phyloP scores from a whole-genome alignment of 2,113 vertebrate species.

The Hippocampus barbouri region DNA sequence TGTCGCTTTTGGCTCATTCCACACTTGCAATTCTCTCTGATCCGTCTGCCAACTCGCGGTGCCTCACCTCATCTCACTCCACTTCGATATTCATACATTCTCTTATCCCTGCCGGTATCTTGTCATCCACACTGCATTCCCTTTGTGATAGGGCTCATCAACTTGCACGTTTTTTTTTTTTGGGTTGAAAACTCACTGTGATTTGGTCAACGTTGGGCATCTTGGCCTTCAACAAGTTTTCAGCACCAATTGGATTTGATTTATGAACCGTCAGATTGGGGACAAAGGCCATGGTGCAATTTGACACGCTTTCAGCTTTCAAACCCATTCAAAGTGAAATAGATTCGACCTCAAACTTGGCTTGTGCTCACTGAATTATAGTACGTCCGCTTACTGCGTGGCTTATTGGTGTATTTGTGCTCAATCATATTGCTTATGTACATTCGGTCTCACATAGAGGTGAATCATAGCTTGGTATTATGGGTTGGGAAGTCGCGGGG shows the following conservation, averaged over 20 bases:
- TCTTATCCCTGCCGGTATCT: constrained; percentile 36
- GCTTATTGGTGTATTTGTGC: constrained; percentile 29
- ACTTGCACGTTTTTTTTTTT: constrained; percentile 9
- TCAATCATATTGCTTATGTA: constrained; percentile 20
- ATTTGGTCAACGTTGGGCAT: constrained; percentile 19
- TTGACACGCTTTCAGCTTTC: constrained; percentile 27
- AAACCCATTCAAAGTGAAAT: constrained; percentile 40
- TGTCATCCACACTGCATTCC: constrained; percentile 34
- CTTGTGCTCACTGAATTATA: constrained; percentile 34
- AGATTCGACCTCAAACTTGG: constrained; percentile 29
- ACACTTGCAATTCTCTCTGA: constrained; percentile 44
- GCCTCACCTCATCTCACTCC: constrained; percentile 41
- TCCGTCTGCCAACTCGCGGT: constrained; percentile 23
- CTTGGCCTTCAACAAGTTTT: constrained; percentile 22
- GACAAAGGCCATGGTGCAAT: constrained; percentile 16
- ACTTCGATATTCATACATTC: constrained; percentile 55
- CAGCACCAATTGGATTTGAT: constrained; percentile 28
- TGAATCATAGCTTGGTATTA: constrained; percentile 22
- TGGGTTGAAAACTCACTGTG: constrained; percentile 8
- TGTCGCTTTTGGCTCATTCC: constrained; percentile 30
- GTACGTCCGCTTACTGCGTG: constrained; percentile 3
- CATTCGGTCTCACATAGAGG: constrained; percentile 22
- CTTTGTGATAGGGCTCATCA: constrained; percentile 38
- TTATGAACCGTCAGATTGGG: constrained; percentile 24
- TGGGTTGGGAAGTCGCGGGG: constrained; percentile 13